phyloP scores from a whole-genome alignment of 2,888 invertebrate genomes.

The Nasonovia ribisnigri region DNA sequence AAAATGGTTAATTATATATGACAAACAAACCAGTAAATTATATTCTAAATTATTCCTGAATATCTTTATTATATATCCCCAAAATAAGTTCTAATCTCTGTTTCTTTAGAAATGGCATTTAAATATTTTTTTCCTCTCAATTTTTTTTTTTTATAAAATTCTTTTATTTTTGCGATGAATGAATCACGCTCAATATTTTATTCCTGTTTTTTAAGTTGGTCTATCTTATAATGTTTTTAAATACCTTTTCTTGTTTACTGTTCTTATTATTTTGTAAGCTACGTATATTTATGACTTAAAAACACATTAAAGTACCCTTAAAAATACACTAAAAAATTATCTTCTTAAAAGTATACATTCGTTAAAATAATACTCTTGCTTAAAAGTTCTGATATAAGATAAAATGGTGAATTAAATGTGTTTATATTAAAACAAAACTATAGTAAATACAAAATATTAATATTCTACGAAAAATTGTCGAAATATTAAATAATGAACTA shows the following conservation, averaged over 20 bases:
- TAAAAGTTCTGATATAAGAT: background rate
- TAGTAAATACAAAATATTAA: background rate
- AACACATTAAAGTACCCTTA: background rate
- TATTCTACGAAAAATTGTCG: background rate
- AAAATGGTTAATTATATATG: background rate
- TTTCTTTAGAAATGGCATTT: background rate
- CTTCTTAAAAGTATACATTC: background rate
- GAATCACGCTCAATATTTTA: background rate
- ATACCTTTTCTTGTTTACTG: background rate
- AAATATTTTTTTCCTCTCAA: background rate
- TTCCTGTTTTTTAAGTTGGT: background rate
- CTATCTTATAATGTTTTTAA: background rate
- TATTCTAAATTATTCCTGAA: background rate
- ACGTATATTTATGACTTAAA: background rate
- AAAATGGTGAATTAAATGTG: background rate
- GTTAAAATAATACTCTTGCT: background rate
- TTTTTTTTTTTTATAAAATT: background rate
- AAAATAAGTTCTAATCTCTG: background rate
- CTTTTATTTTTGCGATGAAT: background rate
- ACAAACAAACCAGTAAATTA: background rate
- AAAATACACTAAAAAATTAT: constrained; percentile 1
- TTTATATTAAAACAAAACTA: constrained; percentile 4
- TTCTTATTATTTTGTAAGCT: constrained; percentile 7
- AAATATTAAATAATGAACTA: background rate
- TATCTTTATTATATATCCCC: background rate